Base-by-base conservation (phyloP, 2,113 vertebrate species). In the Lepisosteus oculatus region DNA sequence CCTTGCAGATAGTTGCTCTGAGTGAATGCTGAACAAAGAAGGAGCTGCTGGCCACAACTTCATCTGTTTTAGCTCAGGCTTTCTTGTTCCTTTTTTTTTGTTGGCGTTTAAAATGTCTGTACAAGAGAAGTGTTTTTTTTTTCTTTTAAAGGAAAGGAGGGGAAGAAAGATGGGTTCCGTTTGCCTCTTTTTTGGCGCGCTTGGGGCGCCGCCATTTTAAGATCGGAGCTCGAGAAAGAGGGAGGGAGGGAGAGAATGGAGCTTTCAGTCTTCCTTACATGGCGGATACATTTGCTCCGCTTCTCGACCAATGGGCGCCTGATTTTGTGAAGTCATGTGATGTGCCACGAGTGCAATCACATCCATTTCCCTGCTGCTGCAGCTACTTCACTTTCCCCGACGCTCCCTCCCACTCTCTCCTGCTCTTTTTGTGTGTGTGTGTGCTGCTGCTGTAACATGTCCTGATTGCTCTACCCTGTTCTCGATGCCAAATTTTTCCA, bases 1-100 rank as follows among this genome's bases (percentile, higher is more conserved):
- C 91, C 88, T 88, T 90, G 88, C 89, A 90, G 92, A 90, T 59
- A 72, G 91, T 90, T 82, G 88, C 90, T 88, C 29, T 82, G 83
- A 92, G 91, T 90, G 86, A 90, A 88, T 79, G 87, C 88, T 80
- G 88, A 88, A 82, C 90, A 88, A 92, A 92, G 92, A 90, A 88
- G 90, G 82, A 92, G 84, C 90, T 82, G 86, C 79, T 85, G 86
- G 86, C 29, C 29, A 2, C 47, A 51, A 51, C 92, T 79, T 80
- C 94, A 94, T 95, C 93, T 96, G 93, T 94, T 95, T 95, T 89
- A 90, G 92, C 92, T 95, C 92, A 94, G 86, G 87, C 81, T 86
- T 81, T 67, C 68, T 66, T 55, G 71, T 65, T 57, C 62, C 44
- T 55, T 71, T 70, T 66, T 43, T 61, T 68, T 68, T 54, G 4